These are phyloP conservation scores for Pantherophis alleghaniensis DNA, from an alignment of 2,797 vertebrate genomes.

Conservation along the genomic window DNA sequence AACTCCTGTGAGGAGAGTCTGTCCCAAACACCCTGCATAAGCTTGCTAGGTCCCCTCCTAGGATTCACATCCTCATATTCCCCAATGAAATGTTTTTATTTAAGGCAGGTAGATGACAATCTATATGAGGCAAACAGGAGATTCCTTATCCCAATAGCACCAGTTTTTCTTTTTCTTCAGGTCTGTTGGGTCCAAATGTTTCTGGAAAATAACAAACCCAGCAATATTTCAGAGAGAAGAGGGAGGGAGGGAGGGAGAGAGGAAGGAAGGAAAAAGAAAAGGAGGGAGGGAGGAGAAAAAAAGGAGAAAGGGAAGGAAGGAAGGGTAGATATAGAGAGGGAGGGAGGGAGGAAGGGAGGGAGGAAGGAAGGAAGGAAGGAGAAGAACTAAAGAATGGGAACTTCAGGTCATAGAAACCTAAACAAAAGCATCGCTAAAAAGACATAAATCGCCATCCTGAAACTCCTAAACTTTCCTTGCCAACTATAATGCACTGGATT, in stretches of 20 bases:
- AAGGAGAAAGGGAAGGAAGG: neutral
- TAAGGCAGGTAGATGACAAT: neutral
- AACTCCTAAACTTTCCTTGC: neutral
- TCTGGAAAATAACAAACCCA: neutral
- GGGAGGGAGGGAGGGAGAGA: no score
- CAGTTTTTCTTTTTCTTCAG: neutral
- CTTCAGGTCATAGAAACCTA: neutral
- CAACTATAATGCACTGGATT: neutral
- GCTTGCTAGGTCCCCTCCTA: no score
- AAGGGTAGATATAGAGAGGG: no score
- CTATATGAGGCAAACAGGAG: neutral
- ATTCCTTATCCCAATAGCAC: neutral
- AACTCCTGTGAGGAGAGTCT: neutral
- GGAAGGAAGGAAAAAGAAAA: no score
- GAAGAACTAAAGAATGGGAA: no score
- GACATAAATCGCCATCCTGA: neutral
- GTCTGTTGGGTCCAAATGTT: neutral
- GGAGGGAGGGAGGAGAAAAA: no score
- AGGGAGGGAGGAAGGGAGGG: no score
- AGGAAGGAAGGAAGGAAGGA: neutral
- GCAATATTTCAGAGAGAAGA: neutral
- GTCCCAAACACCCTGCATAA: neutral
- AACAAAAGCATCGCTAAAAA: neutral
- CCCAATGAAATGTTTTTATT: neutral
- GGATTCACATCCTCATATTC: neutral